Conservation (phyloP, 2,888 invertebrate genomes). For the Rhamphomyia laevipes region DNA sequence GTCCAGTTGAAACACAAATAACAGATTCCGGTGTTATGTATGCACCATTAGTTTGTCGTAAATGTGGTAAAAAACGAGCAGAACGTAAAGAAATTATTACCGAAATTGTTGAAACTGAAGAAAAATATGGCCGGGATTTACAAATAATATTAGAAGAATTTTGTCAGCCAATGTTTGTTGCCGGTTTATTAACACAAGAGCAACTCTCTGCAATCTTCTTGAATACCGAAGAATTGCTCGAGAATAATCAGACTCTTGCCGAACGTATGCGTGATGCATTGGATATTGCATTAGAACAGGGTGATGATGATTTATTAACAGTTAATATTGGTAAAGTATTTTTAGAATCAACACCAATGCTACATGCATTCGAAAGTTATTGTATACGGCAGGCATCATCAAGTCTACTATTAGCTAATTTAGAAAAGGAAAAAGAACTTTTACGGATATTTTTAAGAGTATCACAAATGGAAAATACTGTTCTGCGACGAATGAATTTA, state of each 20-base stretch:
- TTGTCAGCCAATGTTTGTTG: conserved; percentile 85
- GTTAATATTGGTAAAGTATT: conserved; percentile 87
- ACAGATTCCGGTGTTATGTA: conserved; percentile 60
- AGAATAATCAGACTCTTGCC: conserved; percentile 74
- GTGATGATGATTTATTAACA: conserved; percentile 71
- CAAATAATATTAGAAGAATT: conserved; percentile 88
- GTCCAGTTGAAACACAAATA: conserved; percentile 60
- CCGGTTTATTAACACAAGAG: conserved; percentile 80
- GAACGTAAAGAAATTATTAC: conserved; percentile 90
- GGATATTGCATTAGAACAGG: conserved; percentile 72
- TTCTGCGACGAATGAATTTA: conserved; percentile 85
- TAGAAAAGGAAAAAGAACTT: conserved; percentile 91
- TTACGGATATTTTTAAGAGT: conserved; percentile 87
- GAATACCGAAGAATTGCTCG: conserved; percentile 83
- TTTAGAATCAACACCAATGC: conserved; percentile 81
- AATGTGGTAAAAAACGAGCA: conserved; percentile 75
- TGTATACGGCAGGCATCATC: conserved; percentile 89
- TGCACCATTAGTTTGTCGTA: conserved; percentile 72
- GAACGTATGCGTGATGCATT: conserved; percentile 77
- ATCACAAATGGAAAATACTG: conserved; percentile 92
- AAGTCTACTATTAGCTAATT: conserved; percentile 72
- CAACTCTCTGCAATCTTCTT: conserved; percentile 87
- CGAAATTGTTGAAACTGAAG: conserved; percentile 92
- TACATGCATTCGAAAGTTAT: conserved; percentile 89
- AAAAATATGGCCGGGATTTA: conserved; percentile 87